Evolutionary conservation across 2,113 vertebrate genomes (phyloP).

Genomic region (Astatotilapia flaviijosephi): DNA sequence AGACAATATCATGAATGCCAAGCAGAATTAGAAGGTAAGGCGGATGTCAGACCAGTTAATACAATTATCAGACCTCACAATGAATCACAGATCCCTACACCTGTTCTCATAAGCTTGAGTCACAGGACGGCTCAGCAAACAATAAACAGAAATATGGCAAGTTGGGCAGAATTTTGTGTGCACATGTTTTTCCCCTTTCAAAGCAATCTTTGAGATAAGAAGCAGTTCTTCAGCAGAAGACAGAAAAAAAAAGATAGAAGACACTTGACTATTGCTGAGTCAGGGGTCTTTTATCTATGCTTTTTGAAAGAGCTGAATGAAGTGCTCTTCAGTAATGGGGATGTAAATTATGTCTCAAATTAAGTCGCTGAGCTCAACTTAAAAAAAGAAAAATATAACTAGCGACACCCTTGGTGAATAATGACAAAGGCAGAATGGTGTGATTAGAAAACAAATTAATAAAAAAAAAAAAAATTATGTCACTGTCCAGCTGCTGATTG

Average conservation of each 20-base stretch:
- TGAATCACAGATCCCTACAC: constrained; percentile 1
- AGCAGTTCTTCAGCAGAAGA: constrained; percentile 4
- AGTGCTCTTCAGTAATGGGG: constrained; percentile 23
- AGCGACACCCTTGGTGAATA: not conserved
- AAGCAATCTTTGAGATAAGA: constrained; percentile 35
- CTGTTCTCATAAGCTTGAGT: constrained; percentile 1
- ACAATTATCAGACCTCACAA: not conserved
- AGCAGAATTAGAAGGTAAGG: not conserved
- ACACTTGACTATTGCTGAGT: constrained; percentile 40
- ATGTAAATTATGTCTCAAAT: constrained; percentile 12
- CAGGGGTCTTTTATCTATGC: constrained; percentile 46
- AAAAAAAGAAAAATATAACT: not conserved
- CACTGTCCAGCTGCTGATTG: not conserved
- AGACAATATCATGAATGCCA: not conserved
- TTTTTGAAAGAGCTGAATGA: constrained; percentile 42
- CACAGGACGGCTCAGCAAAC: not conserved
- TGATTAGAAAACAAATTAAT: not conserved
- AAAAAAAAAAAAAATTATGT: not conserved
- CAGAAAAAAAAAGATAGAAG: not conserved
- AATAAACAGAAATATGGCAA: not conserved
- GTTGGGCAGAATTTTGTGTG: not conserved
- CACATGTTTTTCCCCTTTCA: constrained; percentile 10
- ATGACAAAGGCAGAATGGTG: not conserved
- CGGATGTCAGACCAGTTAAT: not conserved
- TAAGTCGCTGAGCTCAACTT: not conserved